Conservation (phyloP, 2,888 invertebrate genomes). For the Lithophane leautieri region DNA sequence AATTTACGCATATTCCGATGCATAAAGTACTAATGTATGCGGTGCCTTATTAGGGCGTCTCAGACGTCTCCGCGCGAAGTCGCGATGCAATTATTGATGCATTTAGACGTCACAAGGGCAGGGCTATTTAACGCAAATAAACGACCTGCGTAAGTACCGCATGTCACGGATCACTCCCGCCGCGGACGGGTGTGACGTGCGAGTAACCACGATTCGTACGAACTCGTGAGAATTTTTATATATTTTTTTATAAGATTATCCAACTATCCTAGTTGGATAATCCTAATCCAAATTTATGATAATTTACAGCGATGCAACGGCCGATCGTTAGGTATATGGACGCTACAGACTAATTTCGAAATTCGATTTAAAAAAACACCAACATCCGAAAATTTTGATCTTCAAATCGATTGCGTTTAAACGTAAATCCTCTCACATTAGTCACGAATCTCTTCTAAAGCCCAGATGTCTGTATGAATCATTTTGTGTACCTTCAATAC, state of each 20-base stretch:
- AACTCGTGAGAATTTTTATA: slow-evolving; percentile 9
- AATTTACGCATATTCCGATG: slow-evolving; percentile 46
- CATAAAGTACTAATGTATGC: slow-evolving; percentile 30
- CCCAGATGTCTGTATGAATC: slow-evolving; percentile 40
- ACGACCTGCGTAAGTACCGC: slow-evolving; percentile 60
- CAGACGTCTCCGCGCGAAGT: slow-evolving; percentile 41
- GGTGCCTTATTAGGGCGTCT: slow-evolving; percentile 48
- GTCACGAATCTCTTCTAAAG: slow-evolving; percentile 65
- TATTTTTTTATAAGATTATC: neutral
- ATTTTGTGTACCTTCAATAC: slow-evolving; percentile 44
- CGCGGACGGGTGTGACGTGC: slow-evolving; percentile 34
- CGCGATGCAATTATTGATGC: slow-evolving; percentile 58
- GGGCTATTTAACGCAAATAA: slow-evolving; percentile 65
- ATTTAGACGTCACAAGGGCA: slow-evolving; percentile 59
- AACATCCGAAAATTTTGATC: neutral
- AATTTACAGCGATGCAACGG: no score
- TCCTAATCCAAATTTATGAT: no score
- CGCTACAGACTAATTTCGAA: no score
- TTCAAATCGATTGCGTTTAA: neutral
- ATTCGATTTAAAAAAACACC: neutral
- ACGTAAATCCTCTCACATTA: slow-evolving; percentile 69
- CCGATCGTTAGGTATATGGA: no score
- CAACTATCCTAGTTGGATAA: no score
- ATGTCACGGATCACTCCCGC: slow-evolving; percentile 65
- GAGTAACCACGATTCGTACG: slow-evolving; percentile 41